Percentiles rank a stretch among this genome's conserved stretches.
phyloP scores from a whole-genome alignment of 2,113 vertebrate species.

The Hippocampus comes region DNA sequence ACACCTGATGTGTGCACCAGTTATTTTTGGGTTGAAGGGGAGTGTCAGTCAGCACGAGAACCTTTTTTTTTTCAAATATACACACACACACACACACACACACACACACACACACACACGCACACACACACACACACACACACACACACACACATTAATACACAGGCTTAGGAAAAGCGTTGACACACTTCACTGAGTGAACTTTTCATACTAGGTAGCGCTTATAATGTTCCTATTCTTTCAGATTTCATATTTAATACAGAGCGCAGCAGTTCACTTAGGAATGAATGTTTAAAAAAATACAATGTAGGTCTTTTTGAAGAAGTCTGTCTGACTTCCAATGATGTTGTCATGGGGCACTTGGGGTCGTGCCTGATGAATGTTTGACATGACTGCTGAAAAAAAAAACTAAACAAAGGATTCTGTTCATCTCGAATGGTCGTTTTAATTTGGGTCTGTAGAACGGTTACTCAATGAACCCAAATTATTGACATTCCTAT shows the following conservation, averaged over 20 bases:
- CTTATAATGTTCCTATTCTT: not conserved
- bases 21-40: conserved; percentile 62
- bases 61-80: conserved; percentile 27
- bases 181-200: conserved; percentile 38
- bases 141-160: conserved; percentile 55
- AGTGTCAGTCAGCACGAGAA: conserved; percentile 55
- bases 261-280: not conserved
- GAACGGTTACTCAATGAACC: not conserved
- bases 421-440: not conserved
- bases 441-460: not conserved
- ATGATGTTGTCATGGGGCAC: not conserved
- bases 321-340: not conserved
- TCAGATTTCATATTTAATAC: not conserved
- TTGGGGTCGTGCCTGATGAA: not conserved
- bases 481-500: too few species aligned
- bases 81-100: conserved; percentile 48
- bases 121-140: conserved; percentile 36
- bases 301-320: not conserved
- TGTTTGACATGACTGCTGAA: not conserved
- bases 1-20: conserved; percentile 52
- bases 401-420: too few species aligned
- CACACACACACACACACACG: conserved; percentile 49
- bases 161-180: conserved; percentile 33
- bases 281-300: not conserved
- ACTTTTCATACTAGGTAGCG: conserved; percentile 1